Base-by-base conservation (phyloP, 2,113 vertebrate genomes). In the Corapipo altera region DNA sequence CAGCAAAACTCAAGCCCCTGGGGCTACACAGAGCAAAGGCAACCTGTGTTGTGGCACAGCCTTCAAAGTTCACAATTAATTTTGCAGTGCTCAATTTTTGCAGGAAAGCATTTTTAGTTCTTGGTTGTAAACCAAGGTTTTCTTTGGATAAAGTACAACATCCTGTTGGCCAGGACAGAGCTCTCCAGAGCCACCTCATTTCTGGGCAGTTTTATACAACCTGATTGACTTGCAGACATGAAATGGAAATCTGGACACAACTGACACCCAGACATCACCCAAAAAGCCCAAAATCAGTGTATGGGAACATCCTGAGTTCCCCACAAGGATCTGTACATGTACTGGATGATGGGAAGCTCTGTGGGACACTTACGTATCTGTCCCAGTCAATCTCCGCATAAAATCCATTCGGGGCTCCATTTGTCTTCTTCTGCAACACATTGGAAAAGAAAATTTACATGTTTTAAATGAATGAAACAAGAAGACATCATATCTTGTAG, bases 351-450 rank as follows among this genome's bases (percentile, higher is more conserved):
- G 39, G 73, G 14, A 19, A 11, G 46, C 12, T 61, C 48, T 15
- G 2, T 13, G 8, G 48, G 5, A 32, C 95, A 99, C 99, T 99
- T 95, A 99, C 99, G 3, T 99, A 99, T 99, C 99, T 98, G 97
- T 99, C 99, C 99, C 99, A 99, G 98, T 99, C 99, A 49, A 99
- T 99, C 97, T 99, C 99, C 1, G 99, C 99, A 24, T 99, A 99
- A 97, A 99, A 99, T 93, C 99, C 99, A 93, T 99, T 99, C 1
- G 99, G 99, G 57, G 99, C 99, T 24, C 99, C 99, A 4, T 99
- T 99, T 15, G 98, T 97, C 97, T 99, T 99, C 98, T 99, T 99
- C 99, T 99, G 96, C 65, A 96, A 97, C 62, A 97, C 92, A 97
- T 54, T 13, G 52, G 82, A 97, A 96, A 92, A 92, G 39, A 94